Evolutionary conservation across 2,113 vertebrate genomes (phyloP), one percentile per base, ranked within the genome.

Genomic region (Entosphenus tridentatus): DNA sequence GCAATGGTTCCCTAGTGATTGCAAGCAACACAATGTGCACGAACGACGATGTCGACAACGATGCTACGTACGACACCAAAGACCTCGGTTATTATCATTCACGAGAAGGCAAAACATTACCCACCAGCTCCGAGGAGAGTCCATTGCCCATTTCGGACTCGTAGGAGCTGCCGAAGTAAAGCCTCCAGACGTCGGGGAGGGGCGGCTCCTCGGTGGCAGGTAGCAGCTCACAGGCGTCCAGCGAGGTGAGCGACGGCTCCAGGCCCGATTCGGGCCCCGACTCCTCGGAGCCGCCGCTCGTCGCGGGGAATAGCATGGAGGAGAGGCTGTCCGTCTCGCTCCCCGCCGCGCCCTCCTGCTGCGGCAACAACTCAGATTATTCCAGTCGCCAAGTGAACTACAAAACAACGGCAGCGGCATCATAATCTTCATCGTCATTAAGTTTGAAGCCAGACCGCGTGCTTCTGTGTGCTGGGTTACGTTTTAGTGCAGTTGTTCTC

Each of bases 91-190:
- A 59, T 39, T 58, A 56, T 21, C 56, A 57, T 59, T 18, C 17
- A 5, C 7, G 55, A 3, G 68, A 9, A 39, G 11, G n/a, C 69
- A 57, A 69, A 11, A 12, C 12, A 5, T 8, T 55, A 72, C 62
- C 78, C 78, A 95, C 87, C 83, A 81, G 73, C 74, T 86, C 88
- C 72, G 84, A 85, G 68, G 81, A 76, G 3, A 82, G 84, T 62
- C 83, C 82, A 72, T 85, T 86, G 73, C 82, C 87, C 58, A 83
- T 74, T 71, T 95, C 91, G 7, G 89, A 95, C 73, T 96, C 91
- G 1, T 85, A 89, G 7, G 91, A 93, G 72, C 88, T 96, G 75
- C 87, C 93, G 56, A 96, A 98, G 79, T 96, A 96, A 57, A 98
- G 81, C 21, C 90, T 87, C 82, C 95, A 98, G 71, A 90, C 77